Base-by-base conservation (phyloP, 2,113 vertebrate species). In the Hypomesus transpacificus region DNA sequence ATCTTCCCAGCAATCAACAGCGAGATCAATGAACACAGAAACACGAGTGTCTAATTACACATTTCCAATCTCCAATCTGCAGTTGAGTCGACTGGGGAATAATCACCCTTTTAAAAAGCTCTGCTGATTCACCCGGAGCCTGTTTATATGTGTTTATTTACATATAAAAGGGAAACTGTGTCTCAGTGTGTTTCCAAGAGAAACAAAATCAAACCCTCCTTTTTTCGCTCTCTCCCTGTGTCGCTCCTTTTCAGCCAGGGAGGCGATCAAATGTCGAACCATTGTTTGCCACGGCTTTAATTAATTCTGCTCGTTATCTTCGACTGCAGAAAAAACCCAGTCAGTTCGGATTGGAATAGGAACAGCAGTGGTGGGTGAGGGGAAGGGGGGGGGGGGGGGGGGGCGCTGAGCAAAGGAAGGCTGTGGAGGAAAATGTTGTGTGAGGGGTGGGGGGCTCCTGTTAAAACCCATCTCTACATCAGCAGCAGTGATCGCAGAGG, bases 241-340 rank as follows among this genome's bases (percentile, higher is more conserved):
- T 78, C 79, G 81, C 80, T 86, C 60, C 58, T 86, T 83, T 74
- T 64, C 63, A 71, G 63, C 5, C 75, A 76, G 57, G 70, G 71
- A 81, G 80, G 68, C 54, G 80, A 87, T 89, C 79, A 87, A 88
- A 89, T 88, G 89, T 88, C 70, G 78, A 85, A 76, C 80, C 78
- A 87, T 90, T 90, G 88, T 90, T 87, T 87, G 82, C 80, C 58
- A 77, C 79, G 8, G 75, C 73, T 89, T 86, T 88, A 84, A 91
- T 91, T 87, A 87, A 87, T 90, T 89, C 86, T 69, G 78, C 85
- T 89, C 62, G 81, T 91, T 90, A 91, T 90, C 86, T 76, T 68
- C 0, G 77, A 75, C 85, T 80, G 60, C 83, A 87, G 80, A 82
- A 86, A 86, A 79, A 74, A 81, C 71, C 82, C 79, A 4, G 67